These are phyloP conservation scores for Spermophilus dauricus DNA, from an alignment of 2,113 vertebrate genomes.

Conservation along the genomic window DNA sequence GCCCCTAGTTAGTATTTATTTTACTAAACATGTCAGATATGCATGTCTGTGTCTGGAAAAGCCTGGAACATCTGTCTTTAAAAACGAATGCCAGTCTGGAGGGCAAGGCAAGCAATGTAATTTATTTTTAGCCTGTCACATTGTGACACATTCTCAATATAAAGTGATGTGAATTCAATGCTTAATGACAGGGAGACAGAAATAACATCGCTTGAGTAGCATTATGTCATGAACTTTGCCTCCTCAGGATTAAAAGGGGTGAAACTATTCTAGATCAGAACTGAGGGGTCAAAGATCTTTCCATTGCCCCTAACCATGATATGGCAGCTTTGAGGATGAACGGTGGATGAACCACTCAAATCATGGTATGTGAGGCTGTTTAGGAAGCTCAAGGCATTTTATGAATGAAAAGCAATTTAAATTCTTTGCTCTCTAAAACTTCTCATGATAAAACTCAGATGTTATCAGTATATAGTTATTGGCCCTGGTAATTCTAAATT, in stretches of 20 bases:
- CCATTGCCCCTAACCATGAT: not conserved
- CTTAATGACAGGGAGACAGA: not conserved
- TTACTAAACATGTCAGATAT: constrained; percentile 22
- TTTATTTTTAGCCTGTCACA: constrained; percentile 46
- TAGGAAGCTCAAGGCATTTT: not conserved
- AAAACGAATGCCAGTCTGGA: constrained; percentile 22
- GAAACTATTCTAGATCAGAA: not conserved
- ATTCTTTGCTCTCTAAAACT: not conserved
- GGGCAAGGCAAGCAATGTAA: not conserved
- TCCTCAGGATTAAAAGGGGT: not conserved
- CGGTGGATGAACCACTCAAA: not conserved
- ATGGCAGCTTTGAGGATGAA: not conserved
- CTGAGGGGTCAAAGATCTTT: not conserved
- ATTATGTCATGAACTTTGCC: not conserved
- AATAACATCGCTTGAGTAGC: not conserved
- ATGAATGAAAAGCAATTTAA: constrained; percentile 40
- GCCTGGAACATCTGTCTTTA: not conserved
- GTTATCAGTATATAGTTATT: not conserved
- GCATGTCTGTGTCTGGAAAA: constrained; percentile 45
- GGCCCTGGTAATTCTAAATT: not conserved
- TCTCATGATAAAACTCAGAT: constrained; percentile 16
- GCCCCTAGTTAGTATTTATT: constrained; percentile 9
- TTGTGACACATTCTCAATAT: constrained; percentile 16
- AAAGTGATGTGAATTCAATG: constrained; percentile 25
- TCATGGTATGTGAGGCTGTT: not conserved